Conservation (phyloP, 1,140 invertebrate species). For the Diploscapter pachys region DNA sequence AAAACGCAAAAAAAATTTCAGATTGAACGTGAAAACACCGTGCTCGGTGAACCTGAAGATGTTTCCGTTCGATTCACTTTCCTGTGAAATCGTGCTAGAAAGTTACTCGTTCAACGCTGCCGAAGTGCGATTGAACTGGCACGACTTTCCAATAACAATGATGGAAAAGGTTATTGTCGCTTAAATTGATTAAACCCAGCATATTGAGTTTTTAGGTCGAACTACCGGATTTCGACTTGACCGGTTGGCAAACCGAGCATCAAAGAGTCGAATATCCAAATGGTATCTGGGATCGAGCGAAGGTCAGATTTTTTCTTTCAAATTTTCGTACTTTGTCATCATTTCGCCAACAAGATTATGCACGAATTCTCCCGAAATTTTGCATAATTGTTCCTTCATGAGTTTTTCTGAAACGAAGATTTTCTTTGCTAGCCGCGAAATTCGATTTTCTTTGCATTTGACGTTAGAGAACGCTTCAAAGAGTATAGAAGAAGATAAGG, state of each 20-base stretch:
- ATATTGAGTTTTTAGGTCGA: slow-evolving; percentile 41
- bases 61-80: slow-evolving; percentile 58
- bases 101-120: slow-evolving; percentile 57
- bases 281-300: slow-evolving; percentile 54
- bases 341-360: too few relatives aligned
- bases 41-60: slow-evolving; percentile 58
- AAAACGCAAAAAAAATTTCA: slow-evolving; percentile 29
- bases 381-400: too few relatives aligned
- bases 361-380: too few relatives aligned
- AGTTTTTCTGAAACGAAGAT: too few relatives aligned
- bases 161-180: slow-evolving; percentile 48
- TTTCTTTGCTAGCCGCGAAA: too few relatives aligned
- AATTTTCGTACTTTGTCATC: too few relatives aligned
- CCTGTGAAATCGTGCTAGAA: slow-evolving; percentile 53
- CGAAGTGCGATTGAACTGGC: slow-evolving; percentile 56
- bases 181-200: background rate
- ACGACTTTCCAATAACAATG: slow-evolving; percentile 57
- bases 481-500: too few relatives aligned
- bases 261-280: slow-evolving; percentile 55
- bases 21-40: slow-evolving; percentile 54
- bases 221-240: slow-evolving; percentile 57
- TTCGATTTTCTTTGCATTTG: too few relatives aligned
- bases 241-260: slow-evolving; percentile 57
- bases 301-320: slow-evolving; percentile 19
- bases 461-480: too few relatives aligned